Percentiles rank a stretch among this genome's conserved stretches.
Evolutionary conservation across 92 coral and sea anemone genomes (phyloP).

Genomic region (Heliopora coerulea): DNA sequence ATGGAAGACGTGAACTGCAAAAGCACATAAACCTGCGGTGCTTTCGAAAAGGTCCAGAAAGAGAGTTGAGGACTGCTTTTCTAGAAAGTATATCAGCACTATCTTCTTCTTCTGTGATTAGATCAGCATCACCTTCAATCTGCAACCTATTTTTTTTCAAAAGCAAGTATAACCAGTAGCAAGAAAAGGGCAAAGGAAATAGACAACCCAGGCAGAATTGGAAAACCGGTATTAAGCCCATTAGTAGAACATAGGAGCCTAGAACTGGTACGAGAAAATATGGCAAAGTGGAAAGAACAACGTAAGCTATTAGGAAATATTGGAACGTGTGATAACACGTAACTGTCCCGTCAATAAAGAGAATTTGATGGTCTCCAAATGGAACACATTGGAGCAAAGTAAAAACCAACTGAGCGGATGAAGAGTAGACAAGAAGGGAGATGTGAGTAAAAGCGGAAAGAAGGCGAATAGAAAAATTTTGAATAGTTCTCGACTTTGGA

Average conservation of each 20-base stretch:
- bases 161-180: conserved; percentile 14
- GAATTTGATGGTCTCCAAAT: not conserved
- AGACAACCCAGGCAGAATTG: conserved; percentile 2
- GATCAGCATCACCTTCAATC: too few species aligned
- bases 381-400: conserved; percentile 11
- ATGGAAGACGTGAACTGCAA: too few species aligned
- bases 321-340: conserved; percentile 10
- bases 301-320: conserved; percentile 1
- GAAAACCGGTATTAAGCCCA: not conserved
- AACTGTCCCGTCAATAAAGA: conserved; percentile 23
- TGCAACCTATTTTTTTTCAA: not conserved
- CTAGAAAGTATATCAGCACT: too few species aligned
- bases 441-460: conserved; percentile 1
- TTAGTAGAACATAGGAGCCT: conserved; percentile 1
- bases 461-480: not conserved
- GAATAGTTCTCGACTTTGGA: not conserved
- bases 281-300: conserved; percentile 7
- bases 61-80: too few species aligned
- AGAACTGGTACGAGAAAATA: conserved; percentile 15
- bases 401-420: conserved; percentile 1
- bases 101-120: too few species aligned
- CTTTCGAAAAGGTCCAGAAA: too few species aligned
- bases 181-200: conserved; percentile 16
- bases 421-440: conserved; percentile 3
- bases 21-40: too few species aligned